A percentile compares a stretch with the other conserved stretches of the same genome.
phyloP scores from a whole-genome alignment of 2,797 vertebrate genomes.

The Onychomys torridus region DNA sequence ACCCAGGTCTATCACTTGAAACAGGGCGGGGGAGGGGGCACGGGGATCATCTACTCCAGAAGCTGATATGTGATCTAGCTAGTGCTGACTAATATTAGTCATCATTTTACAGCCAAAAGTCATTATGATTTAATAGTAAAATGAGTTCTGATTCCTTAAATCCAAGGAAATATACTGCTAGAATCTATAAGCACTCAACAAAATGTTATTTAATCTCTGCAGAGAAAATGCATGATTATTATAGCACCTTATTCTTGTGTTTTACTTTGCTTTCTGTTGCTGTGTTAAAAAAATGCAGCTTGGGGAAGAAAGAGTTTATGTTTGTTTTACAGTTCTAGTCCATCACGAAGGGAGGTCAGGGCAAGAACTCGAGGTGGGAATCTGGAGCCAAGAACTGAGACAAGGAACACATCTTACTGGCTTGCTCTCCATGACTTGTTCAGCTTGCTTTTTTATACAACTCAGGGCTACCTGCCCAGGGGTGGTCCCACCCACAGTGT shows the following conservation, averaged over 20 bases:
- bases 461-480: not conserved
- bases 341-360: not conserved
- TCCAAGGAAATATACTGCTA: constrained; percentile 34
- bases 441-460: not conserved
- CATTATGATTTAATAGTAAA: constrained; percentile 60
- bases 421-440: no score
- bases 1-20: constrained; percentile 32
- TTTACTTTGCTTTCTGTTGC: not conserved
- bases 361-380: not conserved
- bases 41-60: constrained; percentile 23
- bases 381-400: not conserved
- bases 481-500: no score
- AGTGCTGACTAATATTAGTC: constrained; percentile 27
- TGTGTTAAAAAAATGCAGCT: not conserved
- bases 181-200: constrained; percentile 11
- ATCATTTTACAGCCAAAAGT: constrained; percentile 29
- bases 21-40: not conserved
- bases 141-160: constrained; percentile 18
- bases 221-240: not conserved
- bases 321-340: not conserved
- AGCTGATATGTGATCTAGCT: not conserved
- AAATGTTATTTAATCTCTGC: constrained; percentile 37
- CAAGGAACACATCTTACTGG: no score
- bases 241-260: not conserved
- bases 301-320: not conserved